phyloP scores from a whole-genome alignment of 2,113 vertebrate genomes.

The Sinocyclocheilus anshuiensis region DNA sequence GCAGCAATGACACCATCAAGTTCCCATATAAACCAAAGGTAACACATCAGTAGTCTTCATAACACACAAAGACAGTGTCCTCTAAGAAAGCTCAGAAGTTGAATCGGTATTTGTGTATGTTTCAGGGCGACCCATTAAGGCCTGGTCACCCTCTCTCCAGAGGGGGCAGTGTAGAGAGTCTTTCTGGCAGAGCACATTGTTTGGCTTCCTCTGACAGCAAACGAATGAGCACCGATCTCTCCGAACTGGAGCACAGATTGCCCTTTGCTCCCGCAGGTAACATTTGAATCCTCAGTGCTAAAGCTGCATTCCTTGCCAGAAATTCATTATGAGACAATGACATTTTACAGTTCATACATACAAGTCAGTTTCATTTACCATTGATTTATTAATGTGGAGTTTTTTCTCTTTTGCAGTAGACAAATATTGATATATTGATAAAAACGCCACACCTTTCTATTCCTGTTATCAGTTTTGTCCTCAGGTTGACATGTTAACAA shows the following conservation, averaged over 20 bases:
- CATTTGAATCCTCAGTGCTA: neutral
- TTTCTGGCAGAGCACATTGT: conserved; percentile 82
- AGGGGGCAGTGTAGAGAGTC: conserved; percentile 93
- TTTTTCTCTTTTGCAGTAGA: neutral
- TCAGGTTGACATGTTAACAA: conserved; percentile 16
- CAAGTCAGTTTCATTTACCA: neutral
- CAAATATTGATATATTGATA: neutral
- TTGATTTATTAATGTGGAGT: neutral
- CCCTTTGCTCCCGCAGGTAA: conserved; percentile 86
- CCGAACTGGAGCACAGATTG: conserved; percentile 91
- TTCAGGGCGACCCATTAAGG: conserved; percentile 86
- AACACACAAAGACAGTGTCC: neutral
- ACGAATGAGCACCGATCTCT: conserved; percentile 94
- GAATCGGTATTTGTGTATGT: neutral
- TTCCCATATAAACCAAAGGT: conserved; percentile 87
- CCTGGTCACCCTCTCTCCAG: conserved; percentile 89
- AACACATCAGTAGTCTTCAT: neutral
- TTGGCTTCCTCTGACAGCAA: conserved; percentile 84
- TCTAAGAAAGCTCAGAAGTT: neutral
- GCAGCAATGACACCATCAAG: conserved; percentile 97
- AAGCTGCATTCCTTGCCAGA: neutral
- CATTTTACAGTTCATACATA: neutral
- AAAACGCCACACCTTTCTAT: neutral
- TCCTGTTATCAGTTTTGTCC: neutral
- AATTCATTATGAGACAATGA: neutral